Percentiles rank a stretch among this genome's conserved stretches.
Conservation (phyloP, 2,888 invertebrate species). For the Tetramorium bicarinatum region DNA sequence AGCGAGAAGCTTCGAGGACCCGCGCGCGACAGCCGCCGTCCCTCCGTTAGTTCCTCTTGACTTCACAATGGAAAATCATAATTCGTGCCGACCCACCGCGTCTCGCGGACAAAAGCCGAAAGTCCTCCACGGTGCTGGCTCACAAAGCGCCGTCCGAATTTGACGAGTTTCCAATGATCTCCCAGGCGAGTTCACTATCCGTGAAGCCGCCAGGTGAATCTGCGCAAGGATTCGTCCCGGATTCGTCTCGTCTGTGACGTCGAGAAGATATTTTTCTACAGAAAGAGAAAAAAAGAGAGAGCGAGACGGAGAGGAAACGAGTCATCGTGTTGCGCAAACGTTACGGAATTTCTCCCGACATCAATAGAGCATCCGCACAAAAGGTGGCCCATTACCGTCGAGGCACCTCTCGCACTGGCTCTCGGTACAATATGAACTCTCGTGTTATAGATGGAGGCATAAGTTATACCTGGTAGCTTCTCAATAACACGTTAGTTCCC, state of each 20-base stretch:
- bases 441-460: conserved; percentile 70
- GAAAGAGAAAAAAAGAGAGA: conserved; percentile 26
- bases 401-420: conserved; percentile 74
- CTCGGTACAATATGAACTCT: conserved; percentile 78
- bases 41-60: conserved; percentile 31
- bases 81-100: conserved; percentile 65
- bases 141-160: conserved; percentile 47
- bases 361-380: conserved; percentile 79
- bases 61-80: conserved; percentile 69
- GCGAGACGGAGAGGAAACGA: conserved; percentile 46
- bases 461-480: conserved; percentile 82
- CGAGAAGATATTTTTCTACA: conserved; percentile 59
- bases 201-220: conserved; percentile 41
- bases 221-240: conserved; percentile 18
- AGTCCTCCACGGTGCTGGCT: conserved; percentile 62
- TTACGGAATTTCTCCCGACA: conserved; percentile 78
- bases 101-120: conserved; percentile 67
- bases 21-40: conserved; percentile 6
- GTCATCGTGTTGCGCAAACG: conserved; percentile 72
- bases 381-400: conserved; percentile 77
- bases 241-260: conserved; percentile 49
- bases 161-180: conserved; percentile 56
- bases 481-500: conserved; percentile 79
- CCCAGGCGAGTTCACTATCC: conserved; percentile 42
- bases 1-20: conserved; percentile 1